Percentiles rank a stretch among this genome's conserved stretches.
phyloP scores from a whole-genome alignment of 23 tunicate species.

The Phallusia fumigata region DNA sequence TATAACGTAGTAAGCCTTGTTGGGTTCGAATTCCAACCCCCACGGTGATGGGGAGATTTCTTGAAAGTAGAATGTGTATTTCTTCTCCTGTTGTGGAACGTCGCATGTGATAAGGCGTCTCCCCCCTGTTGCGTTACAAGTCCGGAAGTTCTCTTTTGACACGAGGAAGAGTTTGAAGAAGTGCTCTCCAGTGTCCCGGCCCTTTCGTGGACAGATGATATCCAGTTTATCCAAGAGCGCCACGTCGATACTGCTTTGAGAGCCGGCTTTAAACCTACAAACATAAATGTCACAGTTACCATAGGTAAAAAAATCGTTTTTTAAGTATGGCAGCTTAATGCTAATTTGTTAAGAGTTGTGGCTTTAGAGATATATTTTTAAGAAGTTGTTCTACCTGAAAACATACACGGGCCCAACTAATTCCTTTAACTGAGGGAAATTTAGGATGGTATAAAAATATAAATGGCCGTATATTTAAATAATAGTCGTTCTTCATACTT shows the following conservation, averaged over 20 bases:
- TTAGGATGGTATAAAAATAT: no score
- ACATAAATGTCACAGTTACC: background rate
- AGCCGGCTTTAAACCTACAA: conserved; percentile 23
- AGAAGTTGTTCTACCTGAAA: no score
- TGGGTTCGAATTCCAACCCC: conserved; percentile 85
- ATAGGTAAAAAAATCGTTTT: no score
- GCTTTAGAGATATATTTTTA: no score
- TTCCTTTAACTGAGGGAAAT: no score
- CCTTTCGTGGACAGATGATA: conserved; percentile 75
- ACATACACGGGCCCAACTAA: no score
- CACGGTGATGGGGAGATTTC: conserved; percentile 91
- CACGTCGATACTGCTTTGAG: conserved; percentile 23
- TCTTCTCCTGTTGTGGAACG: conserved; percentile 76
- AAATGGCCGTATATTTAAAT: no score
- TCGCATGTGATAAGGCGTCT: conserved; percentile 74
- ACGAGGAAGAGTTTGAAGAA: conserved; percentile 74
- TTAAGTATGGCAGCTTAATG: no score
- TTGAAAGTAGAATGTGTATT: conserved; percentile 87
- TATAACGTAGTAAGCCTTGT: conserved; percentile 78
- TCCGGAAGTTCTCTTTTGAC: conserved; percentile 39
- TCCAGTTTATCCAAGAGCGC: conserved; percentile 74
- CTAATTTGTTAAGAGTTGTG: no score
- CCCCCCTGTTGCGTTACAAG: conserved; percentile 60
- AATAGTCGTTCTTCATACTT: no score
- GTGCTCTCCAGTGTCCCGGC: conserved; percentile 47